Base-by-base conservation (phyloP, 2,888 invertebrate species). In the Biston betularia region DNA sequence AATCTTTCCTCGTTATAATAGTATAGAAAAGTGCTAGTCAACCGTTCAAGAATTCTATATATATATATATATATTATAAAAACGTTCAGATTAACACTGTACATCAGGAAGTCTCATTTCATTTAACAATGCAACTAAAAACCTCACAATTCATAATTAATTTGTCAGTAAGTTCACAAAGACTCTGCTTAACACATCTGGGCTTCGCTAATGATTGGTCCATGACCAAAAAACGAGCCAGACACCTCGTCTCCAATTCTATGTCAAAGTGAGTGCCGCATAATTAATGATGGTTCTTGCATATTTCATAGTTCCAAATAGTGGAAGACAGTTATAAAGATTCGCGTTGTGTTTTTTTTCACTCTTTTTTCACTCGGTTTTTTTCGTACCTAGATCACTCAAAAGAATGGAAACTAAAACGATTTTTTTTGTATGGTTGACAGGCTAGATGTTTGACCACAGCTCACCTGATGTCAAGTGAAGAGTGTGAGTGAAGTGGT, bases 241-340 rank as follows among this genome's bases (percentile, higher is more conserved):
- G 56, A 53, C 57, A 57, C 52, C 42, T 62, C 56, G 61, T 52
- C 61, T 46, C 65, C 59, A 59, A 59, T 65, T 35, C 48, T 53
- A 34, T 33, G 48, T 66, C 66, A 66, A 66, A 62, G 61, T 48
- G 56, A 65, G 61, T 56, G 66, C 61, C 66, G 61, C 66, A 62
- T 66, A 62, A 66, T 66, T 66, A 62, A 62, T 61, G 57, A 56
- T 46, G 33, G 42, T 60, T 24, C 40, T 48, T 45, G 50, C 48
- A 42, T 48, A 53, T 40, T 5, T 48, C 38, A 35, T 40, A 48
- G 58, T 38, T 38, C 15, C 42, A 11, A 45, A 44, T 6, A 49
- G 54, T 60, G 44, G n/a, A 38, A 49, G 15, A 11, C 65, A 65
- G 60, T 60, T 45, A 35, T 45, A 24, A 38, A 49, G 48, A 12